These are phyloP conservation scores for Ceyx margarethae DNA, from an alignment of 2,113 vertebrate genomes.

Conservation along the genomic window DNA sequence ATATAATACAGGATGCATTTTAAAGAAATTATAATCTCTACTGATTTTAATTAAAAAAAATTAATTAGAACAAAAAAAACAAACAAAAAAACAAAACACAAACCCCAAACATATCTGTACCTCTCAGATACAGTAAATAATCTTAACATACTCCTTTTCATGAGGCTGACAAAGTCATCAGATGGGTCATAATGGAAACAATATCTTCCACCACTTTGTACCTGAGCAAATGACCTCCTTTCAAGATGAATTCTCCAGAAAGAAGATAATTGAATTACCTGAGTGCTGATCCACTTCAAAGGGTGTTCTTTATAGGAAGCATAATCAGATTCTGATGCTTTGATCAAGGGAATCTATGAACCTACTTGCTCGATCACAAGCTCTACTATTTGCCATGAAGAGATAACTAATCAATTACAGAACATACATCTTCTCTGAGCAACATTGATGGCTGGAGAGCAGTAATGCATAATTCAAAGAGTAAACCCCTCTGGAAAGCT, in stretches of 20 bases:
- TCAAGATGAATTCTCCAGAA: slow-evolving; percentile 67
- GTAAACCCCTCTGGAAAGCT: neutral
- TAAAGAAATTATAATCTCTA: neutral
- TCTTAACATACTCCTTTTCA: neutral
- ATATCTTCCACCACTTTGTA: slow-evolving; percentile 58
- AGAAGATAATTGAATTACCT: slow-evolving; percentile 62
- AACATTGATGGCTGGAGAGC: slow-evolving; percentile 44
- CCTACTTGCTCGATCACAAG: slow-evolving; percentile 60
- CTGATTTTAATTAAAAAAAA: neutral
- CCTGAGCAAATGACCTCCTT: slow-evolving; percentile 71
- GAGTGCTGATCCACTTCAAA: slow-evolving; percentile 77
- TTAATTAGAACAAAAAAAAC: no score
- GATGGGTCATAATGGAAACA: slow-evolving; percentile 63
- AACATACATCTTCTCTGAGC: slow-evolving; percentile 72
- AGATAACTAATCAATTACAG: slow-evolving; percentile 70
- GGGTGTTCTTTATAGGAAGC: slow-evolving; percentile 46
- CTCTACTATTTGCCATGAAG: slow-evolving; percentile 39
- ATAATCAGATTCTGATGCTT: slow-evolving; percentile 75
- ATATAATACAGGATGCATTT: neutral
- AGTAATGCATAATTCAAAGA: slow-evolving; percentile 41
- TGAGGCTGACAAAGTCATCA: slow-evolving; percentile 51
- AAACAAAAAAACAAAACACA: no score
- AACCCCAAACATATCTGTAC: neutral
- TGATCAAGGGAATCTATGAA: slow-evolving; percentile 44
- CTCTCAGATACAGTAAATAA: neutral